phyloP scores from a whole-genome alignment of 2,888 invertebrate species.

The Chrysotoxum bicinctum region DNA sequence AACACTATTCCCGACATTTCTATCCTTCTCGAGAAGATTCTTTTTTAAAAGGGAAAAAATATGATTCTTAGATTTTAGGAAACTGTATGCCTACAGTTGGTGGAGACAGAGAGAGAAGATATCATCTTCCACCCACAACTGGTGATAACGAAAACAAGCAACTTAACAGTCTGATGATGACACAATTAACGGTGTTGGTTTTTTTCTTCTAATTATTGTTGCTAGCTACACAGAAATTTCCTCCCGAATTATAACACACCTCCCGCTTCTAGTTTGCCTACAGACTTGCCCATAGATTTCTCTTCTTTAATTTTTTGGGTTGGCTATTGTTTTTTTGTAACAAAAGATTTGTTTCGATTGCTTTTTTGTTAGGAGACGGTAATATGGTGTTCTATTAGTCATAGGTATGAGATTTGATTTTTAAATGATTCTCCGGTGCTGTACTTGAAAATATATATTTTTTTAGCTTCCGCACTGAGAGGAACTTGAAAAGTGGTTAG shows the following conservation, averaged over 20 bases:
- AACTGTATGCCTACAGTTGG: not conserved
- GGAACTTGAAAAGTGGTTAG: too few species aligned
- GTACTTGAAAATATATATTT: too few species aligned
- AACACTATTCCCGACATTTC: not conserved
- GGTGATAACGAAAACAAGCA: not conserved
- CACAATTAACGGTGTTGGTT: constrained; percentile 14
- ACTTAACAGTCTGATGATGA: constrained; percentile 11
- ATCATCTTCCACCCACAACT: not conserved
- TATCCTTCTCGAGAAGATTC: not conserved
- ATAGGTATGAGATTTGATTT: not conserved
- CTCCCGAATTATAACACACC: not conserved
- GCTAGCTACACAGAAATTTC: constrained; percentile 1
- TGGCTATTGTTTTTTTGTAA: constrained; percentile 7
- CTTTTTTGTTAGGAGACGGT: not conserved
- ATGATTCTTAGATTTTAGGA: not conserved
- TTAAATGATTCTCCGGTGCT: not conserved
- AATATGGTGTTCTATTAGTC: not conserved
- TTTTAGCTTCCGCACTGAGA: too few species aligned
- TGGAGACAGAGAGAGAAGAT: not conserved
- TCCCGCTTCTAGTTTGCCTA: not conserved
- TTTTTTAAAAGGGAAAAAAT: not conserved
- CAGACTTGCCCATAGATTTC: not conserved
- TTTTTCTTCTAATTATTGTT: not conserved
- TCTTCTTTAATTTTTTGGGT: not conserved
- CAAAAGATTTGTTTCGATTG: not conserved